Evolutionary conservation across 2,797 vertebrate species (phyloP).

Genomic region (Muraenolepis orangiensis): DNA sequence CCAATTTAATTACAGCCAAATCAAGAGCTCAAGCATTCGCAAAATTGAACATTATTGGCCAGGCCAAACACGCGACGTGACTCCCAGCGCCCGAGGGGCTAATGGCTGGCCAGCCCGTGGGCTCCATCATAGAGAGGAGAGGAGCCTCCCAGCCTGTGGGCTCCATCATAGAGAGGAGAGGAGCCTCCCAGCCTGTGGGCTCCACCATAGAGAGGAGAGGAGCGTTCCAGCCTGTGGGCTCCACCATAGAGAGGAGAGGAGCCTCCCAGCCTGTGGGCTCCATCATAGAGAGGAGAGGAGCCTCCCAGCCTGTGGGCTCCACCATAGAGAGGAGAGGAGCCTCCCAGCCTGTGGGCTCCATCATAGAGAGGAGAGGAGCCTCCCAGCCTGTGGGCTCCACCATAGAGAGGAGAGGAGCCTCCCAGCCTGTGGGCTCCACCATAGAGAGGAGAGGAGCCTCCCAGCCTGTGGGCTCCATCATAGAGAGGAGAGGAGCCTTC

Average conservation of each 20-base stretch:
- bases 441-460: no score
- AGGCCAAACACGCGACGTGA: constrained; percentile 68
- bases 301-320: constrained; percentile 76
- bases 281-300: no score
- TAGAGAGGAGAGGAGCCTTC: no score
- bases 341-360: constrained; percentile 76
- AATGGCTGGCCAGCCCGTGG: constrained; percentile 80
- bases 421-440: constrained; percentile 76
- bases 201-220: no score
- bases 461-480: constrained; percentile 77
- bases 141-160: constrained; percentile 76
- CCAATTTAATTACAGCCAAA: constrained; percentile 70
- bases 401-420: no score
- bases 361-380: no score
- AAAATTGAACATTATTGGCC: constrained; percentile 56
- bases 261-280: constrained; percentile 76
- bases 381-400: constrained; percentile 76
- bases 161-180: constrained; percentile 77
- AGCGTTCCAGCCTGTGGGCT: constrained; percentile 76
- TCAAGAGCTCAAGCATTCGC: constrained; percentile 61
- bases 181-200: constrained; percentile 76
- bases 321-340: no score
- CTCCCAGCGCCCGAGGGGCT: constrained; percentile 67
- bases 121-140: constrained; percentile 77
- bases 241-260: no score